Evolutionary conservation across 2,113 vertebrate genomes (phyloP).

Genomic region (Albula glossodonta): DNA sequence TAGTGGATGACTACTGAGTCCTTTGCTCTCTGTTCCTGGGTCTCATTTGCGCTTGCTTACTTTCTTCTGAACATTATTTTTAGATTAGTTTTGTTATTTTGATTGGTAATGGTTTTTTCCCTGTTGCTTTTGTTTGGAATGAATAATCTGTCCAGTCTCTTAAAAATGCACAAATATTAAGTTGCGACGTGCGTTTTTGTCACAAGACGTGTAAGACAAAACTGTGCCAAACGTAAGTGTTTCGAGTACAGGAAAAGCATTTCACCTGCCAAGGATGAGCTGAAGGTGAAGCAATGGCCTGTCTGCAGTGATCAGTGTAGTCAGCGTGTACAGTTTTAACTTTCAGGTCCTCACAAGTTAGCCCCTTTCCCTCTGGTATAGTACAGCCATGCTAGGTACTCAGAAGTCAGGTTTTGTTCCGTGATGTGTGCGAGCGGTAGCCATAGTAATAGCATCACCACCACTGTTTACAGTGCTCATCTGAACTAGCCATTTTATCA

Average conservation of each 20-base stretch:
- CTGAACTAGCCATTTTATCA: too few species aligned
- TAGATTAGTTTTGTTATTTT: slow-evolving; percentile 39
- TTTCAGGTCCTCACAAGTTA: not conserved
- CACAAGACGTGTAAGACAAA: slow-evolving; percentile 30
- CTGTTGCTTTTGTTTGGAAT: slow-evolving; percentile 43
- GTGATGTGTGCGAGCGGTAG: not conserved
- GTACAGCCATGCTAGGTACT: too few species aligned
- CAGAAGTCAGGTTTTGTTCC: not conserved
- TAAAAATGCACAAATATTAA: slow-evolving; percentile 57
- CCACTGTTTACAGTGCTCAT: not conserved
- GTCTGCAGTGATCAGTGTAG: not conserved
- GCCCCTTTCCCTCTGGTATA: too few species aligned
- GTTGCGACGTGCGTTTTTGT: slow-evolving; percentile 54
- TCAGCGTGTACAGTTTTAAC: not conserved
- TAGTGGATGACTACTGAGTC: slow-evolving; percentile 47
- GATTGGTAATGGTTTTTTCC: slow-evolving; percentile 35
- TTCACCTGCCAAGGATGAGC: not conserved
- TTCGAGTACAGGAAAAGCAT: not conserved
- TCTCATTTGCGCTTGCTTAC: slow-evolving; percentile 63
- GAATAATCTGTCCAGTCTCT: slow-evolving; percentile 39
- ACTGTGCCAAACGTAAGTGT: slow-evolving; percentile 61
- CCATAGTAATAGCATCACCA: not conserved
- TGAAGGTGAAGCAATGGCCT: not conserved
- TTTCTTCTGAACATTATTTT: slow-evolving; percentile 62
- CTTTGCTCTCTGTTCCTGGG: slow-evolving; percentile 65